phyloP scores from a whole-genome alignment of 2,888 invertebrate genomes.

The Drosophila ochracea region DNA sequence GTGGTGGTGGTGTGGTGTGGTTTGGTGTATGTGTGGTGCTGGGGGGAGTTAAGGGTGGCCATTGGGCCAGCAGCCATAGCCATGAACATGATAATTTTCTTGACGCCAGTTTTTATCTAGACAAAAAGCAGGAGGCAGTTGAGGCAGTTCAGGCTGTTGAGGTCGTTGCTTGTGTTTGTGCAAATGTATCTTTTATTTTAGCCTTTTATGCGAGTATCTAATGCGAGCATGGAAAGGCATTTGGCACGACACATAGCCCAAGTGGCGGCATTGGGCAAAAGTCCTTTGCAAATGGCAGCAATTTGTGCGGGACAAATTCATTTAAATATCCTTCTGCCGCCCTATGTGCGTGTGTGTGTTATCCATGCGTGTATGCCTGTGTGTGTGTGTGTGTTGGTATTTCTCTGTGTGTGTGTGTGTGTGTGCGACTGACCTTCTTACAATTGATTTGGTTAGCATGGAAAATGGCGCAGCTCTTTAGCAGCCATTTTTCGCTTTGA shows the following conservation, averaged over 20 bases:
- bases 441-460: slow-evolving; percentile 72
- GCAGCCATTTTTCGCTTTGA: slow-evolving; percentile 67
- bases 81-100: slow-evolving; percentile 82
- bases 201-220: slow-evolving; percentile 76
- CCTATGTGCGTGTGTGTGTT: slow-evolving; percentile 9
- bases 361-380: background rate
- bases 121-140: slow-evolving; percentile 58
- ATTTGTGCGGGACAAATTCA: slow-evolving; percentile 82
- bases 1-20: too few relatives aligned
- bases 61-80: slow-evolving; percentile 50
- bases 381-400: background rate
- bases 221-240: slow-evolving; percentile 74
- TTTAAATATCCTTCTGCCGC: slow-evolving; percentile 73
- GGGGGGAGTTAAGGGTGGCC: slow-evolving; percentile 2
- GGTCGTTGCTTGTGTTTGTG: slow-evolving; percentile 57
- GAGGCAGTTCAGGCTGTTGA: slow-evolving; percentile 16
- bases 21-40: background rate
- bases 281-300: slow-evolving; percentile 77
- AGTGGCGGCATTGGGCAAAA: slow-evolving; percentile 73
- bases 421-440: slow-evolving; percentile 64
- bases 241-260: slow-evolving; percentile 78
- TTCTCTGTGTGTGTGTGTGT: background rate
- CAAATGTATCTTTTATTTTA: slow-evolving; percentile 81
- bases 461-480: slow-evolving; percentile 52
- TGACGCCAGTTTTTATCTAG: slow-evolving; percentile 80